These are phyloP conservation scores for Rhea americana DNA, from an alignment of 2,113 vertebrate species.

Conservation along the genomic window DNA sequence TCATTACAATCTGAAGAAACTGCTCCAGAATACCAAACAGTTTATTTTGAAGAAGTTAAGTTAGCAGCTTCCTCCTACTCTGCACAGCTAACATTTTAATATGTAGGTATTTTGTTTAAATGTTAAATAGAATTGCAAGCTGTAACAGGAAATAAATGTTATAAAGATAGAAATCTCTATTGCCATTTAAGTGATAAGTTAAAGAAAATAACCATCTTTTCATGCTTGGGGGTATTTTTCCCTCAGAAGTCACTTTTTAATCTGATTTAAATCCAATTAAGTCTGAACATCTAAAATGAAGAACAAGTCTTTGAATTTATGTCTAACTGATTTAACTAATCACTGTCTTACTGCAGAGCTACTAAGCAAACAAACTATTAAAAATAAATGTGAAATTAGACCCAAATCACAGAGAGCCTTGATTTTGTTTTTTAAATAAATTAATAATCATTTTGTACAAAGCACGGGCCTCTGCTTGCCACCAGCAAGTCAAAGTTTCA, in stretches of 20 bases:
- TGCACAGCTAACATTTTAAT: neutral
- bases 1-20: neutral
- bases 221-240: slow-evolving; percentile 50
- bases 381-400: slow-evolving; percentile 45
- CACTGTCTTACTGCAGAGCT: neutral
- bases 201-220: slow-evolving; percentile 41
- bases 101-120: neutral
- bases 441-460: slow-evolving; percentile 15
- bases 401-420: slow-evolving; percentile 16
- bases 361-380: slow-evolving; percentile 49
- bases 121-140: slow-evolving; percentile 17
- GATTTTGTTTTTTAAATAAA: slow-evolving; percentile 50
- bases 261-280: slow-evolving; percentile 68
- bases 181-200: slow-evolving; percentile 34
- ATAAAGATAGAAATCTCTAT: slow-evolving; percentile 38
- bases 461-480: neutral
- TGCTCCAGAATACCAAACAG: neutral
- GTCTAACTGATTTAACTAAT: slow-evolving; percentile 60
- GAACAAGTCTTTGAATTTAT: slow-evolving; percentile 59
- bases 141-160: slow-evolving; percentile 32
- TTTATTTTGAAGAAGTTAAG: neutral
- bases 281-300: slow-evolving; percentile 62
- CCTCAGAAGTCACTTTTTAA: slow-evolving; percentile 61
- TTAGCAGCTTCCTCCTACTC: neutral
- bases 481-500: neutral